These are phyloP conservation scores for Anarrhichthys ocellatus DNA, from an alignment of 2,113 vertebrate genomes.

Conservation along the genomic window DNA sequence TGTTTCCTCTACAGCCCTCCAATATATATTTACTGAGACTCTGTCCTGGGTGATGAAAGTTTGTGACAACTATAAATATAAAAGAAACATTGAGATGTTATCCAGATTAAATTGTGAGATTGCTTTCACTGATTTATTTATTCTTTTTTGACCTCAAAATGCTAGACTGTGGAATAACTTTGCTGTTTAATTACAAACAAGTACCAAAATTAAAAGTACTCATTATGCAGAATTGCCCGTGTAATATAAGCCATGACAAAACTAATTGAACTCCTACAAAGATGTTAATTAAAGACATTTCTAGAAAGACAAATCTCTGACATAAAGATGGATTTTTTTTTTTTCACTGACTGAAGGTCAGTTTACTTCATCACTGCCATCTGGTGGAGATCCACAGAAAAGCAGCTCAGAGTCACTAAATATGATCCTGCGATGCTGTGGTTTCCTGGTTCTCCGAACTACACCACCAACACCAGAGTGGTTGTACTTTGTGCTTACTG, in stretches of 20 bases:
- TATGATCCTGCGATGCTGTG: neutral
- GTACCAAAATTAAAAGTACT: neutral
- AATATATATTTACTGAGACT: too few species aligned
- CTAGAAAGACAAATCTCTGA: neutral
- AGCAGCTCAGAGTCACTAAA: neutral
- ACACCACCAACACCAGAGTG: neutral
- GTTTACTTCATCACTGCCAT: conserved; percentile 23
- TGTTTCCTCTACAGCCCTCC: too few species aligned
- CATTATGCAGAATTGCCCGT: neutral
- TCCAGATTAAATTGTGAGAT: too few species aligned
- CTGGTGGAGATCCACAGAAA: conserved; percentile 31
- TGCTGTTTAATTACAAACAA: too few species aligned
- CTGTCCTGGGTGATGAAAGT: too few species aligned
- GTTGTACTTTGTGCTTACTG: neutral
- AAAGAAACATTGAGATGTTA: too few species aligned
- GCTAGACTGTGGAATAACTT: too few species aligned
- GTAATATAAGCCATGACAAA: neutral
- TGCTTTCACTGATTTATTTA: too few species aligned
- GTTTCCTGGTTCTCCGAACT: neutral
- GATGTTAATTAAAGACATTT: neutral
- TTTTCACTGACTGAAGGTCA: neutral
- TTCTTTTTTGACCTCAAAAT: too few species aligned
- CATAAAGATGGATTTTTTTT: neutral
- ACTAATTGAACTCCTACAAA: neutral
- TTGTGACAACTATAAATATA: too few species aligned